Base-by-base conservation (phyloP, 2,888 invertebrate genomes). In the Chrysina gloriosa region DNA sequence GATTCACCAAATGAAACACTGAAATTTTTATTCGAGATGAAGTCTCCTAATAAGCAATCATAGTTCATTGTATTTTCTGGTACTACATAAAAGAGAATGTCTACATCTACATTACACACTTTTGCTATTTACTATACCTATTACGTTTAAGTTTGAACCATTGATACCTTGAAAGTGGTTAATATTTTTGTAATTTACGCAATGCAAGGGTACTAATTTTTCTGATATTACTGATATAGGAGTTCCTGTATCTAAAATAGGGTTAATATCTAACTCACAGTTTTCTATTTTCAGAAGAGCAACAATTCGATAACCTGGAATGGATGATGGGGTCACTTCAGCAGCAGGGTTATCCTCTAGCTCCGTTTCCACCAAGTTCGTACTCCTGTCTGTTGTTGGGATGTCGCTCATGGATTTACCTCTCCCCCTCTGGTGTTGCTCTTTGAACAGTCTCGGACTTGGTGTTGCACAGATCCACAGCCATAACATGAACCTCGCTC, bases 71-170 rank as follows among this genome's bases (percentile, higher is more conserved):
- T 45, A 11, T 21, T 36, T 23, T 25, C 5, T 14, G 61, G 61
- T 21, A 42, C 61, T 23, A 61, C 27, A 25, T 61, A 42, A 42
- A 61, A 61, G 16, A 23, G 25, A 61, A 61, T 61, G n/a, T 61
- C 61, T 39, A 42, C 25, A 23, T 61, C 39, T 42, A 42, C 42
- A n/a, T 25, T 6, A 19, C 19, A n/a, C n/a, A 42, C 42, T 42
- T 16, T 1, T 42, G 19, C 4, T 42, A 16, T 5, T 16, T 16
- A 45, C 4, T 45, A 9, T 21, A 45, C 61, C 61, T 42, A 42
- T 39, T 39, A 61, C 9, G 11, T 14, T 11, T 42, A 61, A 11
- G 19, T 19, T 61, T 6, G n/a, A 39, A 4, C 14, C 31, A 19
- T 54, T 54, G 31, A 54, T 29, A 7, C 34, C 54, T 54, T 54